Evolutionary conservation across 2,888 invertebrate species (phyloP).

Genomic region (Drosophila percnosoma): DNA sequence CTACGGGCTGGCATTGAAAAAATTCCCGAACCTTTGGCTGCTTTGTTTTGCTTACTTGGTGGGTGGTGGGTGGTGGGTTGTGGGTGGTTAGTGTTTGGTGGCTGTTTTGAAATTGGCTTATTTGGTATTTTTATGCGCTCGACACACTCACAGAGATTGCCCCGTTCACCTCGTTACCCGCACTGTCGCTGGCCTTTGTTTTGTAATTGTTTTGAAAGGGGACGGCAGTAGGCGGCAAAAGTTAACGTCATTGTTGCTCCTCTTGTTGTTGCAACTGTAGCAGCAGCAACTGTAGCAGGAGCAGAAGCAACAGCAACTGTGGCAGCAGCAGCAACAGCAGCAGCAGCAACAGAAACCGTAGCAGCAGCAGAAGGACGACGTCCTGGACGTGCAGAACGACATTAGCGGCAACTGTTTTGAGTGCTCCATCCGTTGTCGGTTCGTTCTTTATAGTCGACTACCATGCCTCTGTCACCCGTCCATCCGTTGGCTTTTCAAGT

Average conservation of each 20-base stretch:
- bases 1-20: constrained; percentile 48
- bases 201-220: constrained; percentile 76
- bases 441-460: constrained; percentile 71
- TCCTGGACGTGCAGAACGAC: constrained; percentile 62
- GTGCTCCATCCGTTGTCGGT: constrained; percentile 77
- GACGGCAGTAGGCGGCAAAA: constrained; percentile 73
- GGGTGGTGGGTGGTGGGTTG: background rate
- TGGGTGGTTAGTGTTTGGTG: constrained; percentile 26
- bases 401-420: constrained; percentile 81
- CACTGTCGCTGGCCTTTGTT: constrained; percentile 68
- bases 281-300: constrained; percentile 12
- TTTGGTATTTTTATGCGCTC: constrained; percentile 76
- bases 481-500: constrained; percentile 67
- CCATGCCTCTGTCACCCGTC: constrained; percentile 1
- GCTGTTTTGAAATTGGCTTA: constrained; percentile 78
- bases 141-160: constrained; percentile 29
- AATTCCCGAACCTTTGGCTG: constrained; percentile 26
- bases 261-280: constrained; percentile 23
- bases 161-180: constrained; percentile 5
- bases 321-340: background rate
- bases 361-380: constrained; percentile 59
- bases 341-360: constrained; percentile 14
- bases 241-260: constrained; percentile 74
- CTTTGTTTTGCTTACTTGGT: constrained; percentile 10
- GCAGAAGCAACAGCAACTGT: background rate